A percentile compares a stretch with the other conserved stretches of the same genome.
Evolutionary conservation across 1,140 invertebrate species (phyloP).

Genomic region (Nasonia longicornis): DNA sequence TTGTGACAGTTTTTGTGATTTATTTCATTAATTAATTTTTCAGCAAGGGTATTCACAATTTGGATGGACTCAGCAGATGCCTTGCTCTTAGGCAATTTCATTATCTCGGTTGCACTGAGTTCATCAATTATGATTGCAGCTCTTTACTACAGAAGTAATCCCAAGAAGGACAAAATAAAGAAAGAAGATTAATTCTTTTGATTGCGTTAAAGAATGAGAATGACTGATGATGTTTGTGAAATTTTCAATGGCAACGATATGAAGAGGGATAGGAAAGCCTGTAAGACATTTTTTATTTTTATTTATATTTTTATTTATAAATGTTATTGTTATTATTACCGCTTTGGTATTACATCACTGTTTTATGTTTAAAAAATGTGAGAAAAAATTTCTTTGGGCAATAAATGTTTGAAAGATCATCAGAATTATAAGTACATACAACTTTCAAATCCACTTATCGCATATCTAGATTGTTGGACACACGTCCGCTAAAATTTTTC

Average conservation of each 20-base stretch:
- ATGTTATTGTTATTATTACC: slow-evolving; percentile 34
- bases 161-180: slow-evolving; percentile 55
- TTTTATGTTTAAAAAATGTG: slow-evolving; percentile 40
- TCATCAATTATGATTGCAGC: slow-evolving; percentile 62
- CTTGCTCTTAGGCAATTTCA: slow-evolving; percentile 66
- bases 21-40: slow-evolving; percentile 47
- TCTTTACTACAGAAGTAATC: slow-evolving; percentile 59
- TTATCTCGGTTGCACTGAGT: slow-evolving; percentile 65
- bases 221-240: not conserved
- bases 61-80: slow-evolving; percentile 69
- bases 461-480: slow-evolving; percentile 78
- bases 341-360: slow-evolving; percentile 47
- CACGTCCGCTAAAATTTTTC: slow-evolving; percentile 77
- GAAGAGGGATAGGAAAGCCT: not conserved
- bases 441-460: slow-evolving; percentile 16
- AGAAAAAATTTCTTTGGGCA: slow-evolving; percentile 44
- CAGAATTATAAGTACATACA: not conserved
- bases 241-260: not conserved
- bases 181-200: not conserved
- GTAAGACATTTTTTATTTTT: slow-evolving; percentile 27
- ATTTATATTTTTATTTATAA: slow-evolving; percentile 41
- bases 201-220: not conserved
- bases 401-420: slow-evolving; percentile 10
- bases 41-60: slow-evolving; percentile 69
- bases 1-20: not conserved